These are phyloP conservation scores for Papilio demoleus DNA, from an alignment of 2,888 invertebrate species.

Conservation along the genomic window DNA sequence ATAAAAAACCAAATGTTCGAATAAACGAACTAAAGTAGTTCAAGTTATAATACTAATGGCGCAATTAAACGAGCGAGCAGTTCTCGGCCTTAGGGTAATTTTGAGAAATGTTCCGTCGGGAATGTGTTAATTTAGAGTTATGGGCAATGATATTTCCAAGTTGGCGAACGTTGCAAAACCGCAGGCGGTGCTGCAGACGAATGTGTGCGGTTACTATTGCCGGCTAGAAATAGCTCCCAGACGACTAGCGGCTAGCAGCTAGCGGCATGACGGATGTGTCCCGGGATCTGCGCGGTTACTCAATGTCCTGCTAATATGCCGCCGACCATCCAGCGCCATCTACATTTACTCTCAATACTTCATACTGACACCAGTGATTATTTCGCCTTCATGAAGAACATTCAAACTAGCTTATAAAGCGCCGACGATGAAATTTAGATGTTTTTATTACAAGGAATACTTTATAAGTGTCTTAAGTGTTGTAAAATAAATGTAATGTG, in stretches of 20 bases:
- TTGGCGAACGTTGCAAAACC: slow-evolving; percentile 28
- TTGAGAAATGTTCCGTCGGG: slow-evolving; percentile 24
- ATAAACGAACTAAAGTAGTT: slow-evolving; percentile 4
- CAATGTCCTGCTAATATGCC: slow-evolving; percentile 54
- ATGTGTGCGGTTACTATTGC: slow-evolving; percentile 40
- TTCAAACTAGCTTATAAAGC: neutral
- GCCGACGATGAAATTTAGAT: neutral
- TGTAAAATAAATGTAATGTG: neutral
- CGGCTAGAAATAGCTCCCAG: slow-evolving; percentile 42
- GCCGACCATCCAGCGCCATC: slow-evolving; percentile 36
- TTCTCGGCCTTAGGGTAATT: slow-evolving; percentile 14
- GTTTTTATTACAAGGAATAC: neutral
- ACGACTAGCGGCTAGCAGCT: neutral
- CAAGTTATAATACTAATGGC: slow-evolving; percentile 16
- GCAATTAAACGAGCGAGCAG: slow-evolving; percentile 16
- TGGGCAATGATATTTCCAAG: slow-evolving; percentile 33
- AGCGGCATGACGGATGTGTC: slow-evolving; percentile 23
- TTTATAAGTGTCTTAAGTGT: neutral
- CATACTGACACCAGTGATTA: slow-evolving; percentile 50
- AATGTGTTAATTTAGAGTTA: slow-evolving; percentile 41
- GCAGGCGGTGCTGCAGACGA: slow-evolving; percentile 40
- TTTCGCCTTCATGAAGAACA: slow-evolving; percentile 49
- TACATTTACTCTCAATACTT: slow-evolving; percentile 46
- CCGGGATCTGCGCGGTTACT: slow-evolving; percentile 48
- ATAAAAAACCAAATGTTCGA: neutral